phyloP scores from a whole-genome alignment of 2,113 vertebrate species.

The Alligator mississippiensis region DNA sequence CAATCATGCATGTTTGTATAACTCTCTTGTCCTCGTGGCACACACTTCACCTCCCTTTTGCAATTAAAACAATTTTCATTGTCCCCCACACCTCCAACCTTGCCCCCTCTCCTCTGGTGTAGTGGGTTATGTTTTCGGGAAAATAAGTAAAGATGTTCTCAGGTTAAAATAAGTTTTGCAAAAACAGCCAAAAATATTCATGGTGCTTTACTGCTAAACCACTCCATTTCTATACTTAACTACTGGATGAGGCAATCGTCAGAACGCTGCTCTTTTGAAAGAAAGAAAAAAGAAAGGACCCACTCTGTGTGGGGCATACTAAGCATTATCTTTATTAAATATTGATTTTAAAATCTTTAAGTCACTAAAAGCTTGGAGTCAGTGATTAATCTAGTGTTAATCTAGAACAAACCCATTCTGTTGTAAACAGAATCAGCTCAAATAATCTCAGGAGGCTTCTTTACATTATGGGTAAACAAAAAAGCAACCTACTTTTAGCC shows the following conservation, averaged over 20 bases:
- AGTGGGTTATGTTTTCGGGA: slow-evolving; percentile 29
- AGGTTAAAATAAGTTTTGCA: slow-evolving; percentile 39
- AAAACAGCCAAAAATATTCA: slow-evolving; percentile 14
- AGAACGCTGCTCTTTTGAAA: slow-evolving; percentile 29
- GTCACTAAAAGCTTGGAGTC: slow-evolving; percentile 68
- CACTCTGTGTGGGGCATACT: slow-evolving; percentile 63
- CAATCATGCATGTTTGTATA: slow-evolving; percentile 7
- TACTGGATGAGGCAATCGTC: slow-evolving; percentile 1
- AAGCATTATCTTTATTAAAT: slow-evolving; percentile 83
- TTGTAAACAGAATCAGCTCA: slow-evolving; percentile 71
- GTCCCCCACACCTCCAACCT: no score
- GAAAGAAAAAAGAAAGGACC: background rate
- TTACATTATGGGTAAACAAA: slow-evolving; percentile 30
- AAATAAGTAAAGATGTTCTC: background rate
- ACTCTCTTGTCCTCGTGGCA: background rate
- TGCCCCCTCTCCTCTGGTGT: background rate
- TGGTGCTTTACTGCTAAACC: background rate
- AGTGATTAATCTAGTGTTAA: slow-evolving; percentile 79
- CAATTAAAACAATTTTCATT: slow-evolving; percentile 33
- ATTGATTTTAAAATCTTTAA: slow-evolving; percentile 83
- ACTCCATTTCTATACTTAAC: slow-evolving; percentile 16
- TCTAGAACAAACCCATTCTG: slow-evolving; percentile 72
- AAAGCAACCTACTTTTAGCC: background rate
- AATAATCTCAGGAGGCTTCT: slow-evolving; percentile 47
- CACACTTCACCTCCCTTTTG: background rate